Evolutionary conservation across 2,797 vertebrate species (phyloP).

Genomic region (Neosilurus hyrtlii): DNA sequence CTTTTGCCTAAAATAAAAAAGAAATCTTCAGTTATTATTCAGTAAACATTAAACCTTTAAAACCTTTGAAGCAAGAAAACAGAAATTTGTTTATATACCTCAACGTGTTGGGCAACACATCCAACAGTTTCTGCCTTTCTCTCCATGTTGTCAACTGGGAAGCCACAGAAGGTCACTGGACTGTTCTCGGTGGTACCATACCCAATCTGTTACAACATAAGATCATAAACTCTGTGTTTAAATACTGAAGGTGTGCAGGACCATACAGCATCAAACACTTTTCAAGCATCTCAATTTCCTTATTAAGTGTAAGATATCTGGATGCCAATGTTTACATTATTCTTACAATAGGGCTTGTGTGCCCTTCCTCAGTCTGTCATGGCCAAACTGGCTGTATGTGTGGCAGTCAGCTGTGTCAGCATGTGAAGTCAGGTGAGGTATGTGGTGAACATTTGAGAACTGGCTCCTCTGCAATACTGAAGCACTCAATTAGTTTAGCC

Average conservation of each 20-base stretch:
- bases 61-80: neutral
- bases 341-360: neutral
- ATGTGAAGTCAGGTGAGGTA: conserved; percentile 52
- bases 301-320: conserved; percentile 15
- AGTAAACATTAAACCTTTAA: neutral
- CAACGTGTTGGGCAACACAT: conserved; percentile 79
- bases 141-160: conserved; percentile 71
- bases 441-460: conserved; percentile 58
- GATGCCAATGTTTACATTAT: conserved; percentile 7
- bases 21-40: conserved; percentile 10
- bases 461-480: conserved; percentile 39
- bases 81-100: conserved; percentile 72
- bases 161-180: conserved; percentile 84
- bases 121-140: conserved; percentile 80
- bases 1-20: conserved; percentile 77
- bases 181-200: conserved; percentile 97
- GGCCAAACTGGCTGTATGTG: neutral
- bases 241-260: neutral
- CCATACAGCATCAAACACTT: neutral
- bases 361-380: conserved; percentile 13
- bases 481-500: neutral
- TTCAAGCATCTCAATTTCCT: neutral
- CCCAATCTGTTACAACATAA: conserved; percentile 71
- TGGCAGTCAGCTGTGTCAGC: conserved; percentile 32
- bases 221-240: neutral